A percentile compares a stretch with the other conserved stretches of the same genome.
Evolutionary conservation across 2,113 vertebrate species (phyloP).

Genomic region (Eulemur macaco): DNA sequence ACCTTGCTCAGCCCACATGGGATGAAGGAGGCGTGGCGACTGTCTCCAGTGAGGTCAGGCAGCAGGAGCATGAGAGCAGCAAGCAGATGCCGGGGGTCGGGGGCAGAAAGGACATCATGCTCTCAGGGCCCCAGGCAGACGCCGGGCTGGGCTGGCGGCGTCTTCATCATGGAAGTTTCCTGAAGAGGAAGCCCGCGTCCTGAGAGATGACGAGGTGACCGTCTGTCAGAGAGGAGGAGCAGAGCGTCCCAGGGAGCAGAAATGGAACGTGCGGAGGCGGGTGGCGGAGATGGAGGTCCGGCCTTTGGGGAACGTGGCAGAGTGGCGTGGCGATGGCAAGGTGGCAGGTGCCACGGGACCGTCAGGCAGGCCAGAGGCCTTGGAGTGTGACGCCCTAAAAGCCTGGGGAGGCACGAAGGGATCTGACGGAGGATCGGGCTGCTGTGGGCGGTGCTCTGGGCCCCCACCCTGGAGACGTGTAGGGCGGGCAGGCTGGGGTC

Average conservation of each 20-base stretch:
- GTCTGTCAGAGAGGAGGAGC: neutral
- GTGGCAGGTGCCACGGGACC: neutral
- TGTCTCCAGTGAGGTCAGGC: neutral
- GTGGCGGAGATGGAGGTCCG: rapidly evolving
- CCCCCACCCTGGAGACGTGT: neutral
- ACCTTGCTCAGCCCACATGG: neutral
- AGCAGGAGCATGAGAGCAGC: neutral
- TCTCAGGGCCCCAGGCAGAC: neutral
- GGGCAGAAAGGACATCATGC: neutral
- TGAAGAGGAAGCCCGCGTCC: neutral
- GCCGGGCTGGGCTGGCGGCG: neutral
- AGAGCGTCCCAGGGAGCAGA: neutral
- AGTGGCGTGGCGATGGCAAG: neutral
- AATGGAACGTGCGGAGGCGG: rapidly evolving
- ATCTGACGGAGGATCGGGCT: neutral
- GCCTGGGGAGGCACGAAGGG: neutral
- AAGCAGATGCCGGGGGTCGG: too few relatives aligned
- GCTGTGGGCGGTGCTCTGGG: neutral
- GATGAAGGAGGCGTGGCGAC: neutral
- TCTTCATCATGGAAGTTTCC: neutral
- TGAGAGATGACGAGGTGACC: neutral
- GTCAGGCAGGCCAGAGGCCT: too few relatives aligned
- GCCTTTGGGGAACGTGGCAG: neutral
- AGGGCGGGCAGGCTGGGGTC: neutral
- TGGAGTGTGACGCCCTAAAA: neutral